Evolutionary conservation across 2,888 invertebrate species (phyloP), one percentile per base, ranked within the genome.

Genomic region (Oscheius sp.): DNA sequence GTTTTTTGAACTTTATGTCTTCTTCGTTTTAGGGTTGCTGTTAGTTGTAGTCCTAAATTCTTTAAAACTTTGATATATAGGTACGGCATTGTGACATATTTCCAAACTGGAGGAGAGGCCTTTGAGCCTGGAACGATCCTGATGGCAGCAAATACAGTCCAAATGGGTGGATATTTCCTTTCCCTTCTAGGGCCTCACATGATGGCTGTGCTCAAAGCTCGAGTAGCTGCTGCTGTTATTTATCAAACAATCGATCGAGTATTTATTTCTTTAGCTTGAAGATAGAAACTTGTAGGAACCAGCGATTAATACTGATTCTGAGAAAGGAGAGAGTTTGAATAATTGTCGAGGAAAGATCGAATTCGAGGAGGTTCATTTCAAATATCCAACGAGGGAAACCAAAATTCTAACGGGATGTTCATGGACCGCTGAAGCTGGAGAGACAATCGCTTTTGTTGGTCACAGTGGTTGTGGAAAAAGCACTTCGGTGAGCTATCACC

Each of bases 341-440:
- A 66, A 69, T 17, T 42, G 79, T 20, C 33, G 57, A 17, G 82
- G 82, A 12, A 69, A 73, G 29, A 75, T 83, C 10, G 74, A 78
- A 31, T 81, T 83, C 64, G 66, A 78, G 23, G 69, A 84, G 61
- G 83, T 83, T 10, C 71, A 74, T 15, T 83, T 83, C 63, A 72
- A 75, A 46, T 83, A 83, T 65, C 73, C 81, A 3, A 80, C 73
- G 3, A 75, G 81, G 34, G 68, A 68, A 17, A 64, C 63, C 3
- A 39, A 39, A 12, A 69, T 69, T n/a, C 42, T 69, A 15, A 63
- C 65, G 48, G 75, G 75, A 1, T 57, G 74, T 15, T 72, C 71
- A 0, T 67, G 74, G 52, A 69, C 53, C 3, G 70, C 65, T 10
- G 46, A 65, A 10, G 55, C 64, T n/a, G 70, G 70, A 55, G 70